phyloP scores from a whole-genome alignment of 2,888 invertebrate species.

The Ennomos erosarius region DNA sequence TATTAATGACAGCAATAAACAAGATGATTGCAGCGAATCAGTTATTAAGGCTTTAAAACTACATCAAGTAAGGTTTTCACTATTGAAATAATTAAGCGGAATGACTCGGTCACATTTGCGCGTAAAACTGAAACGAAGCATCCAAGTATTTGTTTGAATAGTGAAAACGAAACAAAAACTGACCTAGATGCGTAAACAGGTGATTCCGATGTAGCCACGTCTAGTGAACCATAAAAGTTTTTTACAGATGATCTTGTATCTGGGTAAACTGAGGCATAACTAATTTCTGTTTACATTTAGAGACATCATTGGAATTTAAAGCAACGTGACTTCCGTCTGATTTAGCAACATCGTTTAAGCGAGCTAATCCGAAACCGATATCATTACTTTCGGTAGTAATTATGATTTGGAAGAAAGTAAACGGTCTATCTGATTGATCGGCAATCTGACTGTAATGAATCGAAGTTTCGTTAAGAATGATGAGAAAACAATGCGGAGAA shows the following conservation, averaged over 20 bases:
- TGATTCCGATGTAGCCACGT: constrained; percentile 55
- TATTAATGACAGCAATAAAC: constrained; percentile 37
- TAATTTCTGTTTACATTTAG: constrained; percentile 33
- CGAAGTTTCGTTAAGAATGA: constrained; percentile 51
- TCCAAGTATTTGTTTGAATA: constrained; percentile 63
- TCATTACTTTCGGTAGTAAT: constrained; percentile 31
- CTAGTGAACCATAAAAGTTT: constrained; percentile 62
- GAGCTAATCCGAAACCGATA: constrained; percentile 26
- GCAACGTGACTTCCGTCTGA: constrained; percentile 21
- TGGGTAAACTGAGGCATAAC: constrained; percentile 34
- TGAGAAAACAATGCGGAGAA: constrained; percentile 41
- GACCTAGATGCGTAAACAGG: constrained; percentile 72
- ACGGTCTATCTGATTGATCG: constrained; percentile 53
- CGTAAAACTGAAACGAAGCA: constrained; percentile 44
- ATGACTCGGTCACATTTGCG: constrained; percentile 44
- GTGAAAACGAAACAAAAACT: constrained; percentile 72
- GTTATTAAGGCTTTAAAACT: constrained; percentile 46
- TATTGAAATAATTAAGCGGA: constrained; percentile 50
- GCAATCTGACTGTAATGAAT: constrained; percentile 56
- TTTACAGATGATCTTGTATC: constrained; percentile 51
- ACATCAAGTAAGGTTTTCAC: constrained; percentile 32
- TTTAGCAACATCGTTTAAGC: constrained; percentile 18
- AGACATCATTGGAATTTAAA: constrained; percentile 21
- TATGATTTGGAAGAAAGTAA: constrained; percentile 53
- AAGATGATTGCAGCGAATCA: constrained; percentile 43